Percentiles rank a stretch among this genome's conserved stretches.
phyloP scores from a whole-genome alignment of 1,140 invertebrate genomes.

The Thaumatotibia leucotreta region DNA sequence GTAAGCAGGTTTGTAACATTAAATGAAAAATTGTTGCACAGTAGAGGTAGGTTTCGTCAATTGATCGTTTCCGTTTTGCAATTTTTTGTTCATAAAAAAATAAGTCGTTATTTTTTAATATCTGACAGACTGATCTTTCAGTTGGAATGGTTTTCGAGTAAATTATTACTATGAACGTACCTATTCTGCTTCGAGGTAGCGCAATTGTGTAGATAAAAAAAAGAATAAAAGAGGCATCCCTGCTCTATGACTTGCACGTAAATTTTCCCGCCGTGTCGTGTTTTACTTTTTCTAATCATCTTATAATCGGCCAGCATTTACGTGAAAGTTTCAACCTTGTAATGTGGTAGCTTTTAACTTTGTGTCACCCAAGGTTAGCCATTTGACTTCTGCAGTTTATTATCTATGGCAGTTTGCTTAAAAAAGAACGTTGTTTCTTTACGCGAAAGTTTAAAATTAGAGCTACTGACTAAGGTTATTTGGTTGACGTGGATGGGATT shows the following conservation, averaged over 20 bases:
- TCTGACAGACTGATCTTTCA: too few relatives aligned
- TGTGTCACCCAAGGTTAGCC: not conserved
- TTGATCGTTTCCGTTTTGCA: too few relatives aligned
- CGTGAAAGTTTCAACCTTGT: not conserved
- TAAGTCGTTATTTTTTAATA: too few relatives aligned
- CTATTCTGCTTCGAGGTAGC: not conserved
- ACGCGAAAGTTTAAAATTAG: not conserved
- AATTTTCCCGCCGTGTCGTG: not conserved
- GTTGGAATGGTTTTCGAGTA: not conserved
- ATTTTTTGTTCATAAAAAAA: too few relatives aligned
- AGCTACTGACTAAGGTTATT: not conserved
- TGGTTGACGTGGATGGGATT: not conserved
- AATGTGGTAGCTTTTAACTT: not conserved
- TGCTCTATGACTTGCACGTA: not conserved
- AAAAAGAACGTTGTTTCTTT: not conserved
- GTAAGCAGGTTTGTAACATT: too few relatives aligned
- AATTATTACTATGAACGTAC: not conserved
- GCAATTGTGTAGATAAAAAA: not conserved
- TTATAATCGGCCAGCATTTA: not conserved
- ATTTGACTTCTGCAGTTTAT: not conserved
- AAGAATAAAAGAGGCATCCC: not conserved
- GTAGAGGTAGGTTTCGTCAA: too few relatives aligned
- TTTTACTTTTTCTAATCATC: not conserved
- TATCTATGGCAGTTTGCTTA: not conserved
- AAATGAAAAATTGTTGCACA: too few relatives aligned